Base-by-base conservation (phyloP, 1,140 invertebrate genomes). In the Lasioglossum baleicum region DNA sequence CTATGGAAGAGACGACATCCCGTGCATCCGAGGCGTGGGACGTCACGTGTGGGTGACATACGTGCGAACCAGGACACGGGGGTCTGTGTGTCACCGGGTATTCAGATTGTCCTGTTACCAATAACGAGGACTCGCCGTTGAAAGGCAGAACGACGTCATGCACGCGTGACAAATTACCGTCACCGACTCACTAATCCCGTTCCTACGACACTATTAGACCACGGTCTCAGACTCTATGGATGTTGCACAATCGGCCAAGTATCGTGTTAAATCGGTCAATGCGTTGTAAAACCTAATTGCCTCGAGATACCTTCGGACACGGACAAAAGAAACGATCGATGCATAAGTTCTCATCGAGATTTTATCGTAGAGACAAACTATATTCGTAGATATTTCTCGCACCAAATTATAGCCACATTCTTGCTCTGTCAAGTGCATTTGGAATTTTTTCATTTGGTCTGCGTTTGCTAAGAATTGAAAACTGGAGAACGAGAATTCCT, bases 1-100 rank as follows among this genome's bases (percentile, higher is more conserved):
- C 17, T 44, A 3, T 40, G 58, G 63, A 73, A 66, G 76, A 53
- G 76, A 66, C 61, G 76, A 66, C 70, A 26, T 2, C 7, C 51
- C 40, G 67, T 51, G 63, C 61, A 51, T 58, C 68, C 53, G 58
- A 70, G 60, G 79, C 79, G 74, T 77, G 66, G 80, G 65, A 82
- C 65, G 77, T 73, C 63, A 78, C 81, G 81, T 73, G 81, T 82
- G 81, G 76, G 77, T 81, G 80, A 81, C 74, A 40, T 73, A 82
- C 75, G 81, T 82, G 81, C 70, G 81, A 82, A 82, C 81, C 68
- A 80, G 81, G 76, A 82, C 81, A 80, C 75, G 67, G 81, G 40
- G n/a, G n/a, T n/a, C n/a, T 74, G 42, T 60, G 69, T 82, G 81
- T 82, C 81, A 82, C 81, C 69, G 48, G 76, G 81, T 82, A 82